Conservation (phyloP, 2,113 vertebrate genomes). For the Charadrius vociferus region DNA sequence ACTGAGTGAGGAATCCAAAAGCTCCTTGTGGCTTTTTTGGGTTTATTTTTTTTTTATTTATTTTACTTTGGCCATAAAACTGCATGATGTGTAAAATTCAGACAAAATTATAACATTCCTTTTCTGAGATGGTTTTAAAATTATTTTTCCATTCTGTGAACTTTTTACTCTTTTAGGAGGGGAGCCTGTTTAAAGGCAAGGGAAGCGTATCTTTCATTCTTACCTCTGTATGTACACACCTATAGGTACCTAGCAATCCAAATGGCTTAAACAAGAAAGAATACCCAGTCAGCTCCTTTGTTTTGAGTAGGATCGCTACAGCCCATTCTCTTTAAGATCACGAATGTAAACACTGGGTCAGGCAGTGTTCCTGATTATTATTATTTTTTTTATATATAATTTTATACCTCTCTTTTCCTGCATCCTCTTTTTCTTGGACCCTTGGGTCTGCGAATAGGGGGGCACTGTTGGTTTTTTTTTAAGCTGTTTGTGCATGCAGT, state of each 20-base stretch:
- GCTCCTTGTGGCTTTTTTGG: neutral
- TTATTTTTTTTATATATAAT: neutral
- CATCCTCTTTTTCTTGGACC: neutral
- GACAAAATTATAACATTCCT: neutral
- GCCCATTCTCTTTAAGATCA: neutral
- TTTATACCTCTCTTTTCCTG: neutral
- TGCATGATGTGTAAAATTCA: neutral
- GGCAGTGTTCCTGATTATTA: neutral
- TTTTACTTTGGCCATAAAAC: constrained; percentile 16
- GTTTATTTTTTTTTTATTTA: constrained; percentile 25
- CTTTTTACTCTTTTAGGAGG: neutral
- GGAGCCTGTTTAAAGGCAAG: neutral
- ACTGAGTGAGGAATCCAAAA: neutral
- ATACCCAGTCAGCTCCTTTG: neutral
- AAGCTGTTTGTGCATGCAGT: neutral
- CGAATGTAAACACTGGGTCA: neutral
- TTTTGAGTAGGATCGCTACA: neutral
- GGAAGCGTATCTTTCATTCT: neutral
- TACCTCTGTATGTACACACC: neutral
- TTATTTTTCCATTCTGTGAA: constrained; percentile 1
- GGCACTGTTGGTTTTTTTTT: neutral
- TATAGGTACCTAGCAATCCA: neutral
- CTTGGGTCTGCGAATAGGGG: neutral
- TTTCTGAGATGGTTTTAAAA: neutral
- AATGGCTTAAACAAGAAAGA: constrained; percentile 36